Evolutionary conservation across 2,113 vertebrate species (phyloP).

Genomic region (Syngnathus typhle): DNA sequence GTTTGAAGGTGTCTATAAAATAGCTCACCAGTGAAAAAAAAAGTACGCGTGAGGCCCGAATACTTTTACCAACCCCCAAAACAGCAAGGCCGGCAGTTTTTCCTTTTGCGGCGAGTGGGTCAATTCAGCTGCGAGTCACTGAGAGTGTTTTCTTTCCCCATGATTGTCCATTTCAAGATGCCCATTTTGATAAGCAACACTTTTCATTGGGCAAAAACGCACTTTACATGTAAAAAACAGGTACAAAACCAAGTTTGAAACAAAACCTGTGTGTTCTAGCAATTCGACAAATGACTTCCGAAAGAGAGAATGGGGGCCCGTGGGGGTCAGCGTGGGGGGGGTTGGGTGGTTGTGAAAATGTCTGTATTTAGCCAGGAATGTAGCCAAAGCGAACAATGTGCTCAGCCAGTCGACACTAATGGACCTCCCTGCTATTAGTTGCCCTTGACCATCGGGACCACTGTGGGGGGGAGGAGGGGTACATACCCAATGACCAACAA

Average conservation of each 20-base stretch:
- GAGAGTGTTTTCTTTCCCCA: not conserved
- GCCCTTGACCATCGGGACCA: constrained; percentile 58
- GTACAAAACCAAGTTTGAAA: not conserved
- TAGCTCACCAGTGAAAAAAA: too few relatives aligned
- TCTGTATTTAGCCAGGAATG: constrained; percentile 67
- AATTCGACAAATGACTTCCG: constrained; percentile 57
- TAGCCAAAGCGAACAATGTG: constrained; percentile 66
- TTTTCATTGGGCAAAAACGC: not conserved
- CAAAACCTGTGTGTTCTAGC: not conserved
- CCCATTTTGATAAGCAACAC: not conserved
- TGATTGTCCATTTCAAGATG: not conserved
- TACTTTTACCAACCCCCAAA: not conserved
- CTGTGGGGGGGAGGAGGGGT: not conserved
- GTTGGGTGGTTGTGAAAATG: constrained; percentile 51
- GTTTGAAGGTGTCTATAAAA: too few relatives aligned
- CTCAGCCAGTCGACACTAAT: constrained; percentile 66
- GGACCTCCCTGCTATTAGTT: constrained; percentile 59
- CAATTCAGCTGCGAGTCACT: not conserved
- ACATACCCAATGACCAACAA: constrained; percentile 35
- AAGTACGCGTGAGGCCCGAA: too few relatives aligned
- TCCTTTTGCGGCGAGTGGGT: not conserved
- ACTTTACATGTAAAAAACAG: not conserved
- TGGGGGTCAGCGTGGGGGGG: not conserved
- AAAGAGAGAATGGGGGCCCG: constrained; percentile 12
- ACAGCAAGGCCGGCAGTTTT: not conserved